Evolutionary conservation across 2,113 vertebrate genomes (phyloP).

Genomic region (Chrysochloris asiatica): DNA sequence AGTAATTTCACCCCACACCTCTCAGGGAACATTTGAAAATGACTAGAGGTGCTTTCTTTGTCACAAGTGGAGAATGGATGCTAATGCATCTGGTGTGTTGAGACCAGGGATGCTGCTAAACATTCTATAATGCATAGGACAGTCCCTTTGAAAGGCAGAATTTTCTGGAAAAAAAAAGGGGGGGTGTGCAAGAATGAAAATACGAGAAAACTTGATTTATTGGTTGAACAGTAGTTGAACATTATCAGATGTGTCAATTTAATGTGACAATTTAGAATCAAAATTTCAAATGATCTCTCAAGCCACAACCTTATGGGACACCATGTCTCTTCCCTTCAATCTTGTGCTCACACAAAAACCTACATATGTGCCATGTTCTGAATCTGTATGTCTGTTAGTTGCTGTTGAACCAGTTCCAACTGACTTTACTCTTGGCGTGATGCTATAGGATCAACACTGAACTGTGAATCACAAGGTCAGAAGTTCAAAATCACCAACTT

Average conservation of each 20-base stretch:
- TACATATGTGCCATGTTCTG: accelerated
- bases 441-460: no score
- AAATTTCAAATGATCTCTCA: neutral
- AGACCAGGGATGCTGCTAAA: neutral
- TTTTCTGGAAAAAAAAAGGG: neutral
- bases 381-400: no score
- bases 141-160: neutral
- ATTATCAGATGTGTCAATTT: no score
- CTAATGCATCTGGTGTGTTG: neutral
- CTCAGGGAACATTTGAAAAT: neutral
- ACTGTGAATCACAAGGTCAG: no score
- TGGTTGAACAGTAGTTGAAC: neutral
- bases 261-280: neutral
- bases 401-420: no score
- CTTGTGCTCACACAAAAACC: neutral
- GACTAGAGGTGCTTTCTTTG: neutral
- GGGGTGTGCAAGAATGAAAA: neutral
- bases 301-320: neutral
- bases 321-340: neutral
- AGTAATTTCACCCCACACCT: neutral
- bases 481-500: no score
- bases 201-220: neutral
- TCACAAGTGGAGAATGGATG: neutral
- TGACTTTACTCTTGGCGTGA: no score
- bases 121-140: neutral